Conservation (phyloP, 2,888 invertebrate species). For the Parnassius apollo region DNA sequence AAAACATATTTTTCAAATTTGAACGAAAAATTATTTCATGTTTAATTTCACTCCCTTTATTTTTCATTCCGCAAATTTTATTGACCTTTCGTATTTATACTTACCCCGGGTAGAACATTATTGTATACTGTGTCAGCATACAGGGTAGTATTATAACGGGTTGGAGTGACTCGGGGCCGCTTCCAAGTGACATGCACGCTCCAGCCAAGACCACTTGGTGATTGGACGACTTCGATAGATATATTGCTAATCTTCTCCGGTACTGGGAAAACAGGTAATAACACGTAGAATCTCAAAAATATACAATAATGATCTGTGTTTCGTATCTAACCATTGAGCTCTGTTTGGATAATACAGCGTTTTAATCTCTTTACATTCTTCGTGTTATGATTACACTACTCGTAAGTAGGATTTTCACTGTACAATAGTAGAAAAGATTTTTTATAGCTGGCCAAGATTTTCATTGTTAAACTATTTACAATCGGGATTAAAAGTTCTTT, state of each 20-base stretch:
- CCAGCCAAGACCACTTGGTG: constrained; percentile 39
- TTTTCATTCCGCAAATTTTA: no score
- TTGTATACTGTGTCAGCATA: constrained; percentile 30
- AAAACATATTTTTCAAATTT: no score
- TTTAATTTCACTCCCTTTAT: no score
- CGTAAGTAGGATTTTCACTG: no score
- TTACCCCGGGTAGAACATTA: constrained; percentile 47
- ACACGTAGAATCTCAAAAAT: neutral
- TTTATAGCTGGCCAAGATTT: neutral
- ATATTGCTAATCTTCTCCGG: constrained; percentile 41
- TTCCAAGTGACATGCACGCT: constrained; percentile 51
- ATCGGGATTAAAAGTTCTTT: no score
- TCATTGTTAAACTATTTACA: no score
- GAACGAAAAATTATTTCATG: no score
- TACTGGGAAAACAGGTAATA: constrained; percentile 27
- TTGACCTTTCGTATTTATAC: constrained; percentile 25
- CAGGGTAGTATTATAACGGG: constrained; percentile 50
- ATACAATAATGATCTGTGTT: neutral
- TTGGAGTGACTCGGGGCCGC: constrained; percentile 37
- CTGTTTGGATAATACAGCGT: neutral
- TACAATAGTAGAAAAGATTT: neutral
- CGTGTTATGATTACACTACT: no score
- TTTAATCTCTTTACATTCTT: neutral
- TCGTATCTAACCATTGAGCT: neutral
- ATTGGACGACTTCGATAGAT: constrained; percentile 33